Conservation (phyloP, 2,888 invertebrate genomes). For the Tortricodes alternella region DNA sequence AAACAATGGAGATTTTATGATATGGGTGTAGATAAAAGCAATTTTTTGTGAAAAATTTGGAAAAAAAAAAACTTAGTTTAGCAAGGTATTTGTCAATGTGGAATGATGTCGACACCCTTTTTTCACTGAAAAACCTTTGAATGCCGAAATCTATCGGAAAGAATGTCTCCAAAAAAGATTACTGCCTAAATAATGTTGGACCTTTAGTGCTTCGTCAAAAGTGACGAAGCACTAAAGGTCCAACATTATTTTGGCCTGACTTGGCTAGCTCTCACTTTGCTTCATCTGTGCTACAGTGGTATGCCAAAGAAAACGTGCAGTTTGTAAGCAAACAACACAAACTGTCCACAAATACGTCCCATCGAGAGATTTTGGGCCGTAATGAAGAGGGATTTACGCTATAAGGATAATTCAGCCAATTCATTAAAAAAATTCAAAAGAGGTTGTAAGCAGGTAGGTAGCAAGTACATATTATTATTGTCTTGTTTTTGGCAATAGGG, state of each 20-base stretch:
- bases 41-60: neutral
- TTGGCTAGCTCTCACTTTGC: neutral
- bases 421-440: neutral
- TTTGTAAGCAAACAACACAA: neutral
- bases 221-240: neutral
- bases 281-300: neutral
- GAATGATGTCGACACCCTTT: neutral
- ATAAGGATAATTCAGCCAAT: neutral
- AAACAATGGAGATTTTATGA: too few relatives aligned
- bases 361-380: neutral
- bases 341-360: neutral
- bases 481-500: neutral
- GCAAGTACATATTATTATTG: neutral
- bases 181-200: too few relatives aligned
- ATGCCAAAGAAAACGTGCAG: neutral
- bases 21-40: too few relatives aligned
- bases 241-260: neutral
- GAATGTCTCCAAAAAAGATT: constrained; percentile 2
- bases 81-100: constrained; percentile 5
- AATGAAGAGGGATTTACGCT: too few relatives aligned
- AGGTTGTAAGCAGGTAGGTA: neutral
- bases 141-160: neutral
- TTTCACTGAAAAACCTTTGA: too few relatives aligned
- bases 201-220: too few relatives aligned
- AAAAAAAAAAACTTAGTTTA: neutral